Percentiles rank a stretch among this genome's conserved stretches.
phyloP scores from a whole-genome alignment of 2,113 vertebrate genomes.

The Pristiophorus japonicus region DNA sequence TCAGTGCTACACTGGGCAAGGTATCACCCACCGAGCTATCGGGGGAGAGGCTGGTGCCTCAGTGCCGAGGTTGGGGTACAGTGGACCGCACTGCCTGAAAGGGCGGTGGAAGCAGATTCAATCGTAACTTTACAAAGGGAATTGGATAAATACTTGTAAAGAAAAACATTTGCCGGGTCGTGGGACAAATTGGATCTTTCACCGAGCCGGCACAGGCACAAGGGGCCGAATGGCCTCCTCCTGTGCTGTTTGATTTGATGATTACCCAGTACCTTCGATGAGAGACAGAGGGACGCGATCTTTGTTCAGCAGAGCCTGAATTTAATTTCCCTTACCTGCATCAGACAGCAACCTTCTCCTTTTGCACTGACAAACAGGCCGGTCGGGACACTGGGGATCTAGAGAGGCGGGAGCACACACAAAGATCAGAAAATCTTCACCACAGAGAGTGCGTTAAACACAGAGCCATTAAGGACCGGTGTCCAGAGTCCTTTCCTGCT shows the following conservation, averaged over 20 bases:
- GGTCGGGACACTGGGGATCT: constrained; percentile 89
- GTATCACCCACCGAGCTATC: too few species aligned
- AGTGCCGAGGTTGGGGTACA: too few species aligned
- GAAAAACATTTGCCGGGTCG: neutral
- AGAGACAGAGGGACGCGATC: neutral
- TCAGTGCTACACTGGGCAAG: too few species aligned
- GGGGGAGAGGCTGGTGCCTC: too few species aligned
- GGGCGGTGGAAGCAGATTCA: too few species aligned
- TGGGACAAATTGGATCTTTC: neutral
- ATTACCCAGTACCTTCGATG: neutral
- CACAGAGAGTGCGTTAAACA: neutral
- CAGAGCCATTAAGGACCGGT: neutral
- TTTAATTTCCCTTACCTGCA: constrained; percentile 70
- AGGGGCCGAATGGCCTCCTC: neutral
- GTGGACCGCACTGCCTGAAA: too few species aligned
- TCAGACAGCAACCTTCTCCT: constrained; percentile 86
- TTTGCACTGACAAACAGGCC: constrained; percentile 89
- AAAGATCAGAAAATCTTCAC: neutral
- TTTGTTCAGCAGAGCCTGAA: neutral
- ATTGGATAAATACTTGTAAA: neutral
- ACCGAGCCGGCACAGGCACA: too few species aligned
- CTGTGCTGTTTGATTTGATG: neutral
- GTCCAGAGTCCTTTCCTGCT: neutral
- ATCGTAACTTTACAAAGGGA: too few species aligned
- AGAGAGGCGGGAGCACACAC: constrained; percentile 45